Base-by-base conservation (phyloP, 2,797 vertebrate species). In the Rhynchotus rufescens region DNA sequence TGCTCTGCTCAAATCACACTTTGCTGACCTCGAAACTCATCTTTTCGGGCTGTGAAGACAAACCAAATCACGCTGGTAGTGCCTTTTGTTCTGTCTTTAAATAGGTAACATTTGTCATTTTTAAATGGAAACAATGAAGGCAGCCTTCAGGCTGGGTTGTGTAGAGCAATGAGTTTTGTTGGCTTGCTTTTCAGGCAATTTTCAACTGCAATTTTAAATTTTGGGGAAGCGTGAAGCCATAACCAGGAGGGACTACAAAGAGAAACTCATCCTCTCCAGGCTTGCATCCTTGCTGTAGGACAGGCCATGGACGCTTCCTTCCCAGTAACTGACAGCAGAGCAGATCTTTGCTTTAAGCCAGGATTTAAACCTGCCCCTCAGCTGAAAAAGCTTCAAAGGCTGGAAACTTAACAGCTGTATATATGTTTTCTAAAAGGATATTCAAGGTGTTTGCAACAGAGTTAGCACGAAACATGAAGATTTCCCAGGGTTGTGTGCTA, bases 381-480 rank as follows among this genome's bases (percentile, higher is more conserved):
- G 30, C 30, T 56, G 30, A 82, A 65, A 66, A 78, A 17, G 82
- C 84, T 93, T 85, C 73, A 68, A 66, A 87, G 54, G 16, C 61
- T 87, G 45, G 28, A 88, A 68, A 72, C 0, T 1, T 88, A 62
- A 62, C 5, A 72, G 25, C 51, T 25, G 42, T 42, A 56, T 26
- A 73, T 12, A 67, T 26, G 23, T 93, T 88, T 82, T 92, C 75
- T 62, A 25, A 84, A 57, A 68, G 54, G 26, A 47, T 87, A 42
- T 83, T 85, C 49, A 85, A 59, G 56, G 59, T 71, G 66, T 76
- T 83, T 93, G 61, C 56, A 57, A 72, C 47, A 66, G 79, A 95
- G 80, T 80, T 89, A 89, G 68, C 32, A 38, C n/a, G 34, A 83
- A 87, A 81, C 20, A 2, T 36, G 25, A 0, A 11, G 80, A 60